Evolutionary conservation across 2,113 vertebrate genomes (phyloP).

Genomic region (Notarius quadriscutis): DNA sequence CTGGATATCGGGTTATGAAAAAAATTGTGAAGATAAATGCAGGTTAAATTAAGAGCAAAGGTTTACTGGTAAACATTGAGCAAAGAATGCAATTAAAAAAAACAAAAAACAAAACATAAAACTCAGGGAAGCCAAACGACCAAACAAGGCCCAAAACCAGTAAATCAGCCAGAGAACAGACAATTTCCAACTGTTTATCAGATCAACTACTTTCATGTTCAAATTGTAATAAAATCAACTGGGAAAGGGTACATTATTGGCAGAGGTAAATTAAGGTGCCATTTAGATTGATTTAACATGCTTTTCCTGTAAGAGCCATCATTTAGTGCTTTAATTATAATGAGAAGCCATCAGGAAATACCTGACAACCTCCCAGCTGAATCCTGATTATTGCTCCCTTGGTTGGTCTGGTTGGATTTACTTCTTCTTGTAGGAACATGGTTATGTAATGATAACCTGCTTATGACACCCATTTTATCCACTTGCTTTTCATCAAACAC

Average conservation of each 20-base stretch:
- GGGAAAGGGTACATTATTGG: not conserved
- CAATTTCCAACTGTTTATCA: not conserved
- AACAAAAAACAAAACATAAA: not conserved
- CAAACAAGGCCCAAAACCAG: not conserved
- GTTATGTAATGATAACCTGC: slow-evolving; percentile 1
- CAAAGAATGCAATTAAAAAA: not conserved
- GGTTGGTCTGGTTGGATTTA: slow-evolving; percentile 22
- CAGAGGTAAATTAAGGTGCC: not conserved
- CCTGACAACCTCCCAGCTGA: not conserved
- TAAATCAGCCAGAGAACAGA: not conserved
- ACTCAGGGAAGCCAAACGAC: not conserved
- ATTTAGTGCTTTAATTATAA: not conserved
- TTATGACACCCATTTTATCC: slow-evolving; percentile 2
- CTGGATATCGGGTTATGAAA: not conserved
- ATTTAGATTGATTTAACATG: slow-evolving; percentile 1
- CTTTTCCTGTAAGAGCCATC: not conserved
- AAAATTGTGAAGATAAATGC: not conserved
- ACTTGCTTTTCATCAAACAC: slow-evolving; percentile 32
- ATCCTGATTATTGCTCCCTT: not conserved
- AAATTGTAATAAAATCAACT: slow-evolving; percentile 1
- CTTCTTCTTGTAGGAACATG: not conserved
- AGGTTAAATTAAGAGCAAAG: not conserved
- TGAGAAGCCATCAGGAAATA: not conserved
- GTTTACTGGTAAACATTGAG: not conserved
- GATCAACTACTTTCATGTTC: not conserved